phyloP scores from a whole-genome alignment of 1,140 invertebrate species.

The Calycopis cecrops region DNA sequence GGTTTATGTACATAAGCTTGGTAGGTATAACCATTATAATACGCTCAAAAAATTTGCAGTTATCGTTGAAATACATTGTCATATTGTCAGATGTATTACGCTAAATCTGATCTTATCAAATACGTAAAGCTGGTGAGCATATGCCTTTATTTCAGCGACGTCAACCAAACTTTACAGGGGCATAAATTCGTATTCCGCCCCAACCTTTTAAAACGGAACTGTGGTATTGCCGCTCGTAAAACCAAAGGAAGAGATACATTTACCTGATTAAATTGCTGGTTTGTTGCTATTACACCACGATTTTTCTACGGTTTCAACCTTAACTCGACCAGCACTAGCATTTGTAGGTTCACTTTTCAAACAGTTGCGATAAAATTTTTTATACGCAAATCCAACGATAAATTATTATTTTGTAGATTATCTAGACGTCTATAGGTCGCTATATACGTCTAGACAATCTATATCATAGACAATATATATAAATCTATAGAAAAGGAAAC shows the following conservation, averaged over 20 bases:
- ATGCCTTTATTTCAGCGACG: background rate
- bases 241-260: slow-evolving; percentile 50
- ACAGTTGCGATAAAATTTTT: no score
- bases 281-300: slow-evolving; percentile 15
- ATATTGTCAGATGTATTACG: no score
- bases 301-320: slow-evolving; percentile 2
- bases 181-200: slow-evolving; percentile 41
- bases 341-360: no score
- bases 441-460: no score
- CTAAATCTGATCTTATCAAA: background rate
- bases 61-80: no score
- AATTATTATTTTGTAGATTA: background rate
- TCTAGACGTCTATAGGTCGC: no score
- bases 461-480: no score
- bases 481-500: no score
- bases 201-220: slow-evolving; percentile 35
- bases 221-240: slow-evolving; percentile 46
- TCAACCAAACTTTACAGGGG: slow-evolving; percentile 21
- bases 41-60: no score
- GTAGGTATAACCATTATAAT: no score
- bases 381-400: background rate
- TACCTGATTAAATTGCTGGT: slow-evolving; percentile 54
- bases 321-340: no score
- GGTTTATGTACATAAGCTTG: no score
- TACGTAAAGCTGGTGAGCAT: background rate